Evolutionary conservation across 2,113 vertebrate species (phyloP).

Genomic region (Dromiciops gliroides): DNA sequence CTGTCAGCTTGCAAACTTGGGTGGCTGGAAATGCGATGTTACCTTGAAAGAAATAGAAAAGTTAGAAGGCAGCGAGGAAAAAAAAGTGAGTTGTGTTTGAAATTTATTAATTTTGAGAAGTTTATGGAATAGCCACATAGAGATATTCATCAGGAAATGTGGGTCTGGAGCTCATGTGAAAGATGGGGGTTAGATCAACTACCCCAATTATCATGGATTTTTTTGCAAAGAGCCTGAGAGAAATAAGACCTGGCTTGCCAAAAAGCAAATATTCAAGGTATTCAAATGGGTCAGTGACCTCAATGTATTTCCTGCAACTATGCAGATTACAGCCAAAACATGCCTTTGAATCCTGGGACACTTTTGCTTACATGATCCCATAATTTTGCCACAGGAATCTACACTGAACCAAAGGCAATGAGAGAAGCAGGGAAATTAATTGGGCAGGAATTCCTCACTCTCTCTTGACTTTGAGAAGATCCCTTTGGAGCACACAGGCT

Average conservation of each 20-base stretch:
- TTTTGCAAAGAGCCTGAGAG: constrained; percentile 55
- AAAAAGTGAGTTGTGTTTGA: background rate
- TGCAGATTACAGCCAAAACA: background rate
- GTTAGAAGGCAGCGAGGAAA: background rate
- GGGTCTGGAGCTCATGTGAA: background rate
- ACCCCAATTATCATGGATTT: constrained; percentile 27
- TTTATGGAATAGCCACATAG: background rate
- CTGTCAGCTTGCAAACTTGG: background rate
- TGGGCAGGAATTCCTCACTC: background rate
- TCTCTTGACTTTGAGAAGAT: background rate
- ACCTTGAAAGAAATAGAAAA: background rate
- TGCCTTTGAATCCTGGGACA: background rate
- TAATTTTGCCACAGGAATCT: background rate
- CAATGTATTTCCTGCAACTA: background rate
- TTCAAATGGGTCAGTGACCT: background rate
- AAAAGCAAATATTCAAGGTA: constrained; percentile 6
- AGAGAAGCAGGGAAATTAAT: background rate
- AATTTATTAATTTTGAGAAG: background rate
- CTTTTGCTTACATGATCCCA: background rate
- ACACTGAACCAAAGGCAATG: background rate
- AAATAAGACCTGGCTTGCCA: constrained; percentile 23
- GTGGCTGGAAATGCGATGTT: background rate
- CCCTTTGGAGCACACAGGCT: background rate
- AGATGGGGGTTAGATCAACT: background rate
- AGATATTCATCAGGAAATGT: background rate